Conservation (phyloP, 2,797 vertebrate species). For the Huso huso region DNA sequence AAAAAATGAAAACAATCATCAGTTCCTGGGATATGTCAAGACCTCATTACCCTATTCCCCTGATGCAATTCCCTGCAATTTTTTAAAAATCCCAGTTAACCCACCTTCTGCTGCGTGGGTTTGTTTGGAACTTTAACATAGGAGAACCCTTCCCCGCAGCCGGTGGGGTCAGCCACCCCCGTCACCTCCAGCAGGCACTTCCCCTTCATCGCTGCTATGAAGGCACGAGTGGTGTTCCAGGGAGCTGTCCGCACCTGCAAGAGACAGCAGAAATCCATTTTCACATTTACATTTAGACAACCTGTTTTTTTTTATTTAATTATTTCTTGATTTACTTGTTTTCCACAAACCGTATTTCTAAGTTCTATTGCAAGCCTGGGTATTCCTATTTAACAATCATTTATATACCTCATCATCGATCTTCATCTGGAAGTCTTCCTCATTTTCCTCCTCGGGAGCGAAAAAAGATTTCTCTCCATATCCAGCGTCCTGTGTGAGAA, state of each 20-base stretch:
- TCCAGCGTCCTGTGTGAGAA: slow-evolving; percentile 76
- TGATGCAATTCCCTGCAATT: too few relatives aligned
- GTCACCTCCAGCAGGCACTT: slow-evolving; percentile 94
- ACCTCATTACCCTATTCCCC: too few relatives aligned
- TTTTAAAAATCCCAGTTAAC: too few relatives aligned
- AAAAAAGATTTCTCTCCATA: slow-evolving; percentile 98
- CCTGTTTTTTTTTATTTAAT: too few relatives aligned
- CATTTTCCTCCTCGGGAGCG: slow-evolving; percentile 97
- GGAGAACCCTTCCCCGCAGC: slow-evolving; percentile 95
- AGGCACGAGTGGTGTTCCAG: slow-evolving; percentile 96
- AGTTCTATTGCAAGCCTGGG: too few relatives aligned
- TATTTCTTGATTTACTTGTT: too few relatives aligned
- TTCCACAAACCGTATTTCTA: too few relatives aligned
- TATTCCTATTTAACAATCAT: slow-evolving; percentile 3
- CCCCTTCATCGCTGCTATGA: slow-evolving; percentile 98
- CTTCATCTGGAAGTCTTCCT: slow-evolving; percentile 99
- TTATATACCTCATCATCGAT: slow-evolving; percentile 87
- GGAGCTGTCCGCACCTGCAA: slow-evolving; percentile 89
- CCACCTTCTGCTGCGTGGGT: slow-evolving; percentile 92
- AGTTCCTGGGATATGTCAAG: too few relatives aligned
- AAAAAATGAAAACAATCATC: slow-evolving; percentile 9
- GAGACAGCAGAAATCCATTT: too few relatives aligned
- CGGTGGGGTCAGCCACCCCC: slow-evolving; percentile 93
- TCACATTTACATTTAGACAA: too few relatives aligned
- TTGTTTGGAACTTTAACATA: slow-evolving; percentile 99